These are phyloP conservation scores for Dicentrarchus labrax DNA, from an alignment of 2,113 vertebrate genomes.

Conservation along the genomic window DNA sequence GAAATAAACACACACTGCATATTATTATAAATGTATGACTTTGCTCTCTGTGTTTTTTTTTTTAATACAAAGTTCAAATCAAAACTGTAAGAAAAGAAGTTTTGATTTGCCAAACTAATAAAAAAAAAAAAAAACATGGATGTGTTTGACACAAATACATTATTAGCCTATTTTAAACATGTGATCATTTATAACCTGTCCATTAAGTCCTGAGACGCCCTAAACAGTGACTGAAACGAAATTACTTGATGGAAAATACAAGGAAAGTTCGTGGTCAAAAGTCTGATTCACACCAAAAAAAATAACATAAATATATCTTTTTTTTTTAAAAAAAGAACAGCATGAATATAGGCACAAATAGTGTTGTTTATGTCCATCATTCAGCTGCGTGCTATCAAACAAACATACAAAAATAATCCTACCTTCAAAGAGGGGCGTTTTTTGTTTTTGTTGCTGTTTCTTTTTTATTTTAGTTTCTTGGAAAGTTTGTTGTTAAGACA, in stretches of 20 bases:
- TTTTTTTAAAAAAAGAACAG: conserved; percentile 64
- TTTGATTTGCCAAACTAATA: conserved; percentile 77
- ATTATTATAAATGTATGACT: conserved; percentile 82
- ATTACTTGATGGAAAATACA: conserved; percentile 73
- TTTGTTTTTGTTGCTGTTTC: conserved; percentile 67
- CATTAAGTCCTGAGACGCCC: conserved; percentile 84
- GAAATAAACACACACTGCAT: conserved; percentile 93
- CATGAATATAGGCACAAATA: conserved; percentile 84
- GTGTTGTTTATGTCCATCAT: conserved; percentile 80
- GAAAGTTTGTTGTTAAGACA: conserved; percentile 62
- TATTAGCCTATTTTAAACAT: conserved; percentile 76
- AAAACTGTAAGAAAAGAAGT: conserved; percentile 81
- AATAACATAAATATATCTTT: conserved; percentile 84
- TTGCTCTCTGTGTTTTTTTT: conserved; percentile 68
- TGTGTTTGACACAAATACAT: conserved; percentile 85
- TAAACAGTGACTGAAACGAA: conserved; percentile 77
- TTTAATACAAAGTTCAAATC: conserved; percentile 94
- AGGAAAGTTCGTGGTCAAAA: conserved; percentile 65
- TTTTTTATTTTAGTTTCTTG: conserved; percentile 52
- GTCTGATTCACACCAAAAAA: conserved; percentile 78
- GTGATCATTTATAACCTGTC: conserved; percentile 80
- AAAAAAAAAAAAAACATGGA: conserved; percentile 64
- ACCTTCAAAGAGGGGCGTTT: conserved; percentile 85
- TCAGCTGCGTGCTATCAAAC: conserved; percentile 81
- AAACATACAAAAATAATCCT: conserved; percentile 90